Percentiles rank a stretch among this genome's conserved stretches.
Conservation (phyloP, 1,140 invertebrate genomes). For the Cotesia chilonis region DNA sequence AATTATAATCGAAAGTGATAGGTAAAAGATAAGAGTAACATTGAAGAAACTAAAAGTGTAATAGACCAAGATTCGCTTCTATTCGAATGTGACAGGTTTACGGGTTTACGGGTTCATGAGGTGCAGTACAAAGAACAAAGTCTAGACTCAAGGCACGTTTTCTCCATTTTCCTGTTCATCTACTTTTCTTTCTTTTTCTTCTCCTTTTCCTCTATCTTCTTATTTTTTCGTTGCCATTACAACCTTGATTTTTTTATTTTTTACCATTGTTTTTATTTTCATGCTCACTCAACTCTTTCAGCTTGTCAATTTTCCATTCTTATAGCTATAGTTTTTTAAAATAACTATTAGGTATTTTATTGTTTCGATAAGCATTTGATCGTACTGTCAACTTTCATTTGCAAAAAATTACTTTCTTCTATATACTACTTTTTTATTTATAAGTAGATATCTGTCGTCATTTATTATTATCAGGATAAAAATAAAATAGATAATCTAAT, state of each 20-base stretch:
- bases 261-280: constrained; percentile 3
- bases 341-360: too few species aligned
- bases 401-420: too few species aligned
- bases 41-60: background rate
- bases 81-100: constrained; percentile 10
- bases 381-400: too few species aligned
- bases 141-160: constrained; percentile 25
- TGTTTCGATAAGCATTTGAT: too few species aligned
- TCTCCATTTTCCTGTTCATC: constrained; percentile 16
- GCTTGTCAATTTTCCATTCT: constrained; percentile 3
- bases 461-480: too few species aligned
- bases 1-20: background rate
- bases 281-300: constrained; percentile 10
- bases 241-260: background rate
- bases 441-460: too few species aligned
- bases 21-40: background rate
- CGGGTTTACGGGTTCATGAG: background rate
- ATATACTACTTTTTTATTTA: too few species aligned
- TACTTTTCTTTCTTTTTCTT: constrained; percentile 4
- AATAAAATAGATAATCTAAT: background rate
- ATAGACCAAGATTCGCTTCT: background rate
- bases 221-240: constrained; percentile 22
- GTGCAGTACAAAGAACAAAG: background rate
- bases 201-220: too few species aligned
- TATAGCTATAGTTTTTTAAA: background rate